A percentile compares a stretch with the other conserved stretches of the same genome.
Conservation (phyloP, 2,888 invertebrate species). For the Chrysotoxum bicinctum region DNA sequence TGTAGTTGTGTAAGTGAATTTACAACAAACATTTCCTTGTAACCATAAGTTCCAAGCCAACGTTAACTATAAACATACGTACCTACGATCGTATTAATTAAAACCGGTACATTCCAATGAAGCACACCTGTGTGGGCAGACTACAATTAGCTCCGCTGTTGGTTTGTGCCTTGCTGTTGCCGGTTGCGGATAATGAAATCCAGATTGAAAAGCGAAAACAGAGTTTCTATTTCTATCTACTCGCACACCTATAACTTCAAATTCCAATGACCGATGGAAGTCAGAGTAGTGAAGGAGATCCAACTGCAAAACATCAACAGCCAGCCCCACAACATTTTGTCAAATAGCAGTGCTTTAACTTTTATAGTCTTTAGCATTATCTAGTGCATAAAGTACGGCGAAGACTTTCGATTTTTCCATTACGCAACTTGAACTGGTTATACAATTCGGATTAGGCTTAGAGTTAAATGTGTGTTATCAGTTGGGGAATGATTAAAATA, state of each 20-base stretch:
- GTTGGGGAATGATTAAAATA: constrained; percentile 63
- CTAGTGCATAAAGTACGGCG: constrained; percentile 24
- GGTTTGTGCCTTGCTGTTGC: background rate
- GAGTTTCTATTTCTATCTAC: constrained; percentile 21
- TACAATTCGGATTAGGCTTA: constrained; percentile 30
- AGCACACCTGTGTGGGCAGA: constrained; percentile 66
- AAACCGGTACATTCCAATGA: constrained; percentile 48
- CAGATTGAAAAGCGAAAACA: constrained; percentile 49
- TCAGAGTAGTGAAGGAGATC: background rate
- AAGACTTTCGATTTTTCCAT: constrained; percentile 64
- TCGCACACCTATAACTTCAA: constrained; percentile 39
- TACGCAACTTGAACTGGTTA: constrained; percentile 70
- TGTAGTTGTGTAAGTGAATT: no score
- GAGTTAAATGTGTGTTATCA: constrained; percentile 33
- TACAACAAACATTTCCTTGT: no score
- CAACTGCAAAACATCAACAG: constrained; percentile 29
- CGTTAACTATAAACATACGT: background rate
- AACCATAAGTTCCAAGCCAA: background rate
- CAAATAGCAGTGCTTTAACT: background rate
- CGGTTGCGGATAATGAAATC: background rate
- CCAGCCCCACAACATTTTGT: background rate
- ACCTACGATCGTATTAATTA: background rate
- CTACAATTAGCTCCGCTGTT: constrained; percentile 50
- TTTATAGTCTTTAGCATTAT: constrained; percentile 5
- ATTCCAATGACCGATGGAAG: background rate